These are phyloP conservation scores for Neotoxoptera formosana DNA, from an alignment of 1,140 invertebrate genomes.

Conservation along the genomic window DNA sequence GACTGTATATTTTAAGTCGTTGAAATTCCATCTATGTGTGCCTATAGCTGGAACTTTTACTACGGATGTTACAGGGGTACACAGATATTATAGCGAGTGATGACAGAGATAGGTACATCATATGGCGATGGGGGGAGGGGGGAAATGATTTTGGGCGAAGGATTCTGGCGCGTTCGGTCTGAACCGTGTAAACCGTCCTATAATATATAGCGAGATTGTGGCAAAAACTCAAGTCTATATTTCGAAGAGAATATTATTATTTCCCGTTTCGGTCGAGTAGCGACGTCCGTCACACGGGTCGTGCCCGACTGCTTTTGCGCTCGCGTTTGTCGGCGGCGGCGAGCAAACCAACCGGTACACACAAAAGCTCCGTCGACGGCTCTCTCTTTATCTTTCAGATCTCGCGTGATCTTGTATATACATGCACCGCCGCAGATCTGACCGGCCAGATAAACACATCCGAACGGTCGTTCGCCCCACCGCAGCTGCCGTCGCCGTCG, in stretches of 20 bases:
- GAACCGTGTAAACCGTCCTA: background rate
- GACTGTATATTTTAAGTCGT: background rate
- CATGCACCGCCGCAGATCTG: slow-evolving; percentile 47
- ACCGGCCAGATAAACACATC: slow-evolving; percentile 38
- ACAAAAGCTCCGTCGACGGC: slow-evolving; percentile 27
- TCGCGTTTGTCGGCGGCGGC: slow-evolving; percentile 37
- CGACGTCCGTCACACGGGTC: slow-evolving; percentile 46
- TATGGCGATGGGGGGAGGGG: background rate
- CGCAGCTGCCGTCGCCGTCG: background rate
- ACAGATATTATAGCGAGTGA: background rate
- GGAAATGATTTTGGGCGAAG: background rate
- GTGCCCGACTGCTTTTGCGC: background rate
- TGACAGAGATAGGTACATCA: background rate
- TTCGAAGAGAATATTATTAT: background rate
- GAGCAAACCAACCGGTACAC: slow-evolving; percentile 33
- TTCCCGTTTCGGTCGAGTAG: slow-evolving; percentile 42
- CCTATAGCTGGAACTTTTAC: background rate
- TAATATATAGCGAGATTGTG: background rate
- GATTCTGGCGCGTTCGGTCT: background rate
- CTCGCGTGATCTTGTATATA: slow-evolving; percentile 52
- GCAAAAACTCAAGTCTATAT: background rate
- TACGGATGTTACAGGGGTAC: background rate
- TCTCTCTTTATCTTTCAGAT: slow-evolving; percentile 53
- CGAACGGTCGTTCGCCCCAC: slow-evolving; percentile 47
- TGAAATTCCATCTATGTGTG: background rate